Conservation (phyloP, 2,888 invertebrate species). For the Coenonympha glycerion region DNA sequence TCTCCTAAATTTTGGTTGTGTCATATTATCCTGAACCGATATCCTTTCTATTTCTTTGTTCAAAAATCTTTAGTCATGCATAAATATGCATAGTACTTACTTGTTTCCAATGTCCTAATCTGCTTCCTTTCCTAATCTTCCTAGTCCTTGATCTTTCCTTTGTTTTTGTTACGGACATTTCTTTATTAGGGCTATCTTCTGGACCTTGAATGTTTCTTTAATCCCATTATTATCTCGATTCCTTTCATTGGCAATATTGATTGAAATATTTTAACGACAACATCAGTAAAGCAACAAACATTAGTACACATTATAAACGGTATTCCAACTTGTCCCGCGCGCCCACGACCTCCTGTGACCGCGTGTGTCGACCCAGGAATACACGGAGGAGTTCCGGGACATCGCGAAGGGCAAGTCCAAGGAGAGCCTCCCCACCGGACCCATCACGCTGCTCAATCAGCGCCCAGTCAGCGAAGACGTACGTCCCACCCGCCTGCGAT, state of each 20-base stretch:
- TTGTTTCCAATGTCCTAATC: not conserved
- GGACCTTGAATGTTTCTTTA: not conserved
- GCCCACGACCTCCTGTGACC: slow-evolving; percentile 56
- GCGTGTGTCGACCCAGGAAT: slow-evolving; percentile 83
- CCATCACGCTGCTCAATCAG: slow-evolving; percentile 96
- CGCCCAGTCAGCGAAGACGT: slow-evolving; percentile 96
- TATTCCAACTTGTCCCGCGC: slow-evolving; percentile 46
- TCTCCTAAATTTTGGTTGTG: too few relatives aligned
- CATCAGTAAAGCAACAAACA: not conserved
- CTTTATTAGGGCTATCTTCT: not conserved
- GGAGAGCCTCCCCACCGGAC: slow-evolving; percentile 92
- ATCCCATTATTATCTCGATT: not conserved
- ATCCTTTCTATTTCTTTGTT: too few relatives aligned
- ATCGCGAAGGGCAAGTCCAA: slow-evolving; percentile 96
- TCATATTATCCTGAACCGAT: too few relatives aligned
- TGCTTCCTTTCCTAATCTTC: not conserved
- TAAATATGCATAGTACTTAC: too few relatives aligned
- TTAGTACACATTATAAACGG: not conserved
- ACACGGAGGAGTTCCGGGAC: slow-evolving; percentile 97
- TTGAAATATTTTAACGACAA: not conserved
- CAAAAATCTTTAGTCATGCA: not conserved
- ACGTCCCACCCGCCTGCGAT: slow-evolving; percentile 62
- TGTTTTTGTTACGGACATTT: too few relatives aligned
- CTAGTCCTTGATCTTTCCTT: too few relatives aligned
- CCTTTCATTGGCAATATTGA: too few relatives aligned